Evolutionary conservation across 2,888 invertebrate genomes (phyloP), one percentile per base, ranked within the genome.

Genomic region (Morpho deidamia): DNA sequence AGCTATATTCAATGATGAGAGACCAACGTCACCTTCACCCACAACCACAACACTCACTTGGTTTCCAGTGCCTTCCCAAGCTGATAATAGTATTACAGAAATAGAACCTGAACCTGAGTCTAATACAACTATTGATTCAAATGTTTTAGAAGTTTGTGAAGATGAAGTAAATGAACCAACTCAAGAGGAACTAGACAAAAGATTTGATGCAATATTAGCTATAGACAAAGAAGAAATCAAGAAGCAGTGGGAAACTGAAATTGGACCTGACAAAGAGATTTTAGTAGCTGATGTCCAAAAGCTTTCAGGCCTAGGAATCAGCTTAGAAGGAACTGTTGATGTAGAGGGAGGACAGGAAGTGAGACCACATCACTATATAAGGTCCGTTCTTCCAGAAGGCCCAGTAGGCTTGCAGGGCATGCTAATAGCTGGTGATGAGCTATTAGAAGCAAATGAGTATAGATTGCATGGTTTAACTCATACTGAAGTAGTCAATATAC

Each of bases 331-430:
- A 35, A 99, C 99, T 0, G 99, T 99, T 10, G 99, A 99, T 76
- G 98, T 99, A 23, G 99, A 99, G 86, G 95, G 96, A 67, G 99
- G 99, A 2, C 93, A 96, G 66, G 99, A 99, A 90, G 94, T 98
- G 40, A 92, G 98, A 66, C 99, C 99, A n/a, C 99, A 99, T 88
- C 99, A 99, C 88, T 99, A 98, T 77, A 99, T 99, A 69, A 93
- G 99, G 64, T 97, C 97, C 35, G 98, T 99, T 65, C 91, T 99
- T 57, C 95, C 97, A 8, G 97, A 99, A 74, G 99, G 99, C 4
- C 99, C 99, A 0, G 98, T 99, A 0, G 99, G 98, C 1, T 92
- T 94, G 65, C 97, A 97, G 76, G 97, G 96, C 2, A 93, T 93
- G 55, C 91, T 99, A n/a, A 92, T 92, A 70, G 96, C 98, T 52